Conservation (phyloP, 2,888 invertebrate genomes). For the Agrilus biguttatus region DNA sequence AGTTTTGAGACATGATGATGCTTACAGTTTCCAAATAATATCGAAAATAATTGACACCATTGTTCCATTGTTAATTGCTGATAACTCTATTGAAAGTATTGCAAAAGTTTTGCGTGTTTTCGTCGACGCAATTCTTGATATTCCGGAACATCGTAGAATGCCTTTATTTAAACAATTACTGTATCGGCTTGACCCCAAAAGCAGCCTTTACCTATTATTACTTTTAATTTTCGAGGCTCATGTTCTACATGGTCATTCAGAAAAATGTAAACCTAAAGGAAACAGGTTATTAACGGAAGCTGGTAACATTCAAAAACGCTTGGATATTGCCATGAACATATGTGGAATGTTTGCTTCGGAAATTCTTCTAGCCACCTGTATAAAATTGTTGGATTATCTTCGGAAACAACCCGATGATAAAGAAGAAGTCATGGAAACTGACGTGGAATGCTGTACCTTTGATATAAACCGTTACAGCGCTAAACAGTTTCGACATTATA, state of each 20-base stretch:
- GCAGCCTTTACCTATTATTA: slow-evolving; percentile 58
- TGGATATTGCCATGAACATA: slow-evolving; percentile 55
- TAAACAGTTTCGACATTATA: slow-evolving; percentile 72
- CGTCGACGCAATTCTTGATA: slow-evolving; percentile 78
- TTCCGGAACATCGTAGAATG: slow-evolving; percentile 81
- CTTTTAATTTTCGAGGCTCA: slow-evolving; percentile 59
- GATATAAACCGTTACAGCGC: slow-evolving; percentile 48
- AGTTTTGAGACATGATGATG: slow-evolving; percentile 83
- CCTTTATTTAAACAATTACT: slow-evolving; percentile 69
- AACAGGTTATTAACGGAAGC: slow-evolving; percentile 13
- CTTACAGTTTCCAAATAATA: slow-evolving; percentile 89
- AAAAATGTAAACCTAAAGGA: slow-evolving; percentile 26
- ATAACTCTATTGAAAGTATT: slow-evolving; percentile 26
- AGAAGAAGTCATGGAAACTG: slow-evolving; percentile 32
- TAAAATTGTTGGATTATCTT: slow-evolving; percentile 51
- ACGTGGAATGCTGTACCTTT: slow-evolving; percentile 33
- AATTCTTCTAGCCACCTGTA: slow-evolving; percentile 47
- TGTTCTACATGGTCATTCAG: slow-evolving; percentile 40
- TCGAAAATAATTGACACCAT: slow-evolving; percentile 78
- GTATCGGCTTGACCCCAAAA: slow-evolving; percentile 49
- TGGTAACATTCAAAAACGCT: slow-evolving; percentile 37
- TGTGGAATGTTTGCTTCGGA: slow-evolving; percentile 50
- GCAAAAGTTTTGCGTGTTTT: slow-evolving; percentile 71
- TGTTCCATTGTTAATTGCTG: slow-evolving; percentile 58
- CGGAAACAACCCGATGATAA: slow-evolving; percentile 51